Percentiles rank a stretch among this genome's conserved stretches.
phyloP scores from a whole-genome alignment of 2,113 vertebrate species.

The Sphaerodactylus townsendi region DNA sequence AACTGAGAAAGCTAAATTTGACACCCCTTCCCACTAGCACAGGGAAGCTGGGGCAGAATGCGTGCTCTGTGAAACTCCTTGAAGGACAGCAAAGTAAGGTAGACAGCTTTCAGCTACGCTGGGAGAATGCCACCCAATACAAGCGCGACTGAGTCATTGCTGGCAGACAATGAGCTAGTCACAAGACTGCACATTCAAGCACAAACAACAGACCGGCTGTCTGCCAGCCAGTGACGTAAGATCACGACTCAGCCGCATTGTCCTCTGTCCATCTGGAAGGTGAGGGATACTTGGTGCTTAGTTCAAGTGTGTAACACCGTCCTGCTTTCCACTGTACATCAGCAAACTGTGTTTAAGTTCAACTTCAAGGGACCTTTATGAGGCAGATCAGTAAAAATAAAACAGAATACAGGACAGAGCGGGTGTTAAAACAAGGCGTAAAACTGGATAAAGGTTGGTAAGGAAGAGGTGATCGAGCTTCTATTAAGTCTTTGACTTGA shows the following conservation, averaged over 20 bases:
- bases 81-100: background rate
- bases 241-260: background rate
- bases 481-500: no score
- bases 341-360: background rate
- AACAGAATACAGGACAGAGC: no score
- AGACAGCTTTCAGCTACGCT: background rate
- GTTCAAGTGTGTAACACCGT: background rate
- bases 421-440: no score
- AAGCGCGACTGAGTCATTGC: background rate
- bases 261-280: slow-evolving; percentile 4
- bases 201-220: background rate
- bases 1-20: background rate
- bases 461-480: no score
- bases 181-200: slow-evolving; percentile 1
- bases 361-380: no score
- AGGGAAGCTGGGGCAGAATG: no score
- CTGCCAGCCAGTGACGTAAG: background rate
- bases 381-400: no score
- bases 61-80: background rate
- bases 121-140: background rate
- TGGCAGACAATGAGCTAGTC: slow-evolving; percentile 3
- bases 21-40: no score
- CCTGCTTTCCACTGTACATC: background rate
- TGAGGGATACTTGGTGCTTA: background rate
- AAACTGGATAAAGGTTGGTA: no score